Conservation (phyloP, 1,140 invertebrate species). For the Spodoptera litura region DNA sequence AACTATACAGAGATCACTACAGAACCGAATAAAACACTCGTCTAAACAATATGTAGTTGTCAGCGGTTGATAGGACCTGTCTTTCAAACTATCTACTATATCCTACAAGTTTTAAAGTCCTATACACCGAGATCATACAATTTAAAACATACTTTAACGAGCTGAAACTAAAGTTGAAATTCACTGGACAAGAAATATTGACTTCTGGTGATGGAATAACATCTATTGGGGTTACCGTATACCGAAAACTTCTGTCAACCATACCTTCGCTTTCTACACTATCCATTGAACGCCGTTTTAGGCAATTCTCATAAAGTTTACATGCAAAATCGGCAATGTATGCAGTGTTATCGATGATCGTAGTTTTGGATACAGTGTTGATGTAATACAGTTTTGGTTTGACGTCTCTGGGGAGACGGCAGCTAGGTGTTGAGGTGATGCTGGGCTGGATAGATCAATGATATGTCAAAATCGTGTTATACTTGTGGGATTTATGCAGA, state of each 20-base stretch:
- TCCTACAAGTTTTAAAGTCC: slow-evolving; percentile 34
- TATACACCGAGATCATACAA: slow-evolving; percentile 1
- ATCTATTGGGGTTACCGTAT: slow-evolving; percentile 10
- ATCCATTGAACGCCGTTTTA: slow-evolving; percentile 42
- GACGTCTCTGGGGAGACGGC: slow-evolving; percentile 64
- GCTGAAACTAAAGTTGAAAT: neutral
- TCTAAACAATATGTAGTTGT: slow-evolving; percentile 82
- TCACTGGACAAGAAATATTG: neutral
- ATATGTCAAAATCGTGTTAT: slow-evolving; percentile 80
- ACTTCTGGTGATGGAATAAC: neutral
- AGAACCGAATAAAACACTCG: slow-evolving; percentile 77
- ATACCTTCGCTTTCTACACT: neutral
- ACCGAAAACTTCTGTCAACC: neutral
- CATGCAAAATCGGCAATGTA: slow-evolving; percentile 51
- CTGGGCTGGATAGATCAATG: slow-evolving; percentile 78
- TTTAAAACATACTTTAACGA: slow-evolving; percentile 53
- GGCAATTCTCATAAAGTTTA: neutral
- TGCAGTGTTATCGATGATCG: neutral
- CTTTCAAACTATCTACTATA: slow-evolving; percentile 80
- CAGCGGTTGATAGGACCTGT: slow-evolving; percentile 83
- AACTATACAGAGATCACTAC: slow-evolving; percentile 75
- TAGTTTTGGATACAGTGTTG: neutral
- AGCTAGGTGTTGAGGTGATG: slow-evolving; percentile 78
- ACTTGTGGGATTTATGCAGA: slow-evolving; percentile 70
- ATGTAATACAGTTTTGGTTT: slow-evolving; percentile 56